Evolutionary conservation across 2,113 vertebrate species (phyloP), one percentile per base, ranked within the genome.

Genomic region (Galbula dea): DNA sequence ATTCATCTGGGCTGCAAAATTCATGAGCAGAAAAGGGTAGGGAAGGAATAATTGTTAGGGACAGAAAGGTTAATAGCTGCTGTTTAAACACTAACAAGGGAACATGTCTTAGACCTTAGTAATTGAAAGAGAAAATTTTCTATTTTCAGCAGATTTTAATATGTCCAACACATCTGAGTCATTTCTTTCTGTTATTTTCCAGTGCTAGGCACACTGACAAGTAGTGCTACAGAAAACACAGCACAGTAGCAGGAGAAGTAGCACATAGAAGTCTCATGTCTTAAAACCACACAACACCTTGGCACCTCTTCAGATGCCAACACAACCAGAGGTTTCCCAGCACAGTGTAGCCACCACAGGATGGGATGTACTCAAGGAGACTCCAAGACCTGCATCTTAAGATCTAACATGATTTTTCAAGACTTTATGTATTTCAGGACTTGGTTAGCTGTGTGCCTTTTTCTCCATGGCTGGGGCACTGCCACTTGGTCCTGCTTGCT

Each of bases 71-170:
- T 90, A 96, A 94, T 54, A 94, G 78, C 63, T 90, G 52, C 54
- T 94, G 69, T 96, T 94, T 76, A 86, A 95, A 96, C 51, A 63
- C 46, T 86, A 83, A 71, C 39, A 89, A 94, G 68, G 58, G 67
- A 95, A 90, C 9, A 57, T 5, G 8, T 73, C 59, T 87, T 55
- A 83, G 67, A 85, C 20, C 81, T 82, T 62, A 87, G 71, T 26
- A 96, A 95, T 27, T 74, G 49, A 86, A 76, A 58, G 22, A 83
- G 71, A 94, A 96, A 87, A 69, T 72, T 52, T 86, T 5, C 52
- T 73, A 14, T 80, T 88, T 90, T 57, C 29, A 67, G 9, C 17
- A 7, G 21, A 36, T 77, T 73, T 68, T 89, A 48, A 63, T 27
- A 67, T 87, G 94, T 79, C 87, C 63, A 71, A 79, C 52, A 37